Conservation (phyloP, 2,888 invertebrate species). For the Drosophila nigritarsus region DNA sequence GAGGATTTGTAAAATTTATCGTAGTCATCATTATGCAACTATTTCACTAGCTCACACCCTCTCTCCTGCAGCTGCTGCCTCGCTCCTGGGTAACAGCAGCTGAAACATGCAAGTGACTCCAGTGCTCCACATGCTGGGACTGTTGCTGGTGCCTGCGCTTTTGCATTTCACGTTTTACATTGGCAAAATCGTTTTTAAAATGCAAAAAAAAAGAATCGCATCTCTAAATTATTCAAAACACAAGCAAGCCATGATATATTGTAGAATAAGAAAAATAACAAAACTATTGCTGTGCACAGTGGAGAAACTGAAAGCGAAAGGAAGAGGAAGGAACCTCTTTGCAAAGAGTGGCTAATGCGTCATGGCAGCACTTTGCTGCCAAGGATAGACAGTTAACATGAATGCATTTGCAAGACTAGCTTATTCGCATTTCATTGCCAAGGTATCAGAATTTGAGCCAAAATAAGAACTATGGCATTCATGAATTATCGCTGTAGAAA, state of each 20-base stretch:
- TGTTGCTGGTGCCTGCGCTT: slow-evolving; percentile 25
- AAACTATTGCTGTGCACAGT: not conserved
- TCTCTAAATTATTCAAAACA: slow-evolving; percentile 74
- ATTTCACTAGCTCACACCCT: slow-evolving; percentile 56
- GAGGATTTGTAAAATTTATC: slow-evolving; percentile 77
- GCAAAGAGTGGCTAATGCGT: slow-evolving; percentile 6
- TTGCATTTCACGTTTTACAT: slow-evolving; percentile 74
- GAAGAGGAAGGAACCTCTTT: slow-evolving; percentile 10
- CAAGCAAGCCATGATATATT: slow-evolving; percentile 65
- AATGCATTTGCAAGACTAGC: slow-evolving; percentile 31
- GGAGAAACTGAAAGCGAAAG: not conserved
- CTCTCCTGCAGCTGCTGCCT: not conserved
- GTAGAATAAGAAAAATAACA: slow-evolving; percentile 18
- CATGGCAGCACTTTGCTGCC: slow-evolving; percentile 2
- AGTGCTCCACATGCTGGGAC: slow-evolving; percentile 15
- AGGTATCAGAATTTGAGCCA: not conserved
- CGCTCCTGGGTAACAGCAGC: slow-evolving; percentile 51
- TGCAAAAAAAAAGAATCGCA: slow-evolving; percentile 45
- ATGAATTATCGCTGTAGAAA: not conserved
- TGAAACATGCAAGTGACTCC: slow-evolving; percentile 56
- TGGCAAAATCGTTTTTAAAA: slow-evolving; percentile 70
- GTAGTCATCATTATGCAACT: slow-evolving; percentile 77
- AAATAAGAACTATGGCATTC: not conserved
- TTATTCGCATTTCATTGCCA: slow-evolving; percentile 30
- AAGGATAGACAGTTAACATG: not conserved